phyloP scores from a whole-genome alignment of 2,888 invertebrate genomes.

The Cylloceria caligata region DNA sequence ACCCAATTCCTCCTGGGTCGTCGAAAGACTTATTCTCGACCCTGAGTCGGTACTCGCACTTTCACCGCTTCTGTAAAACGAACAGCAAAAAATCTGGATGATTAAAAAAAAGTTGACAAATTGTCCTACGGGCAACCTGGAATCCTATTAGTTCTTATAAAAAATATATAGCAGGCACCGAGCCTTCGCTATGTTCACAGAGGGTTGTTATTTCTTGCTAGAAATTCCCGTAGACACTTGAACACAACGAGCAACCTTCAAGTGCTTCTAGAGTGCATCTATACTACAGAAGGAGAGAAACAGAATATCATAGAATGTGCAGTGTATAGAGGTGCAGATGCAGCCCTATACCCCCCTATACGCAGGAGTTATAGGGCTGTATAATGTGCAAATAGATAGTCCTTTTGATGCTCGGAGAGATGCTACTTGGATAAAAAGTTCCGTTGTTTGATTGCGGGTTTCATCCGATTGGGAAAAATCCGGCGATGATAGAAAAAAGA shows the following conservation, averaged over 20 bases:
- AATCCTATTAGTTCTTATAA: too few relatives aligned
- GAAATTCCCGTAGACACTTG: not conserved
- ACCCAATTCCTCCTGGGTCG: slow-evolving; percentile 69
- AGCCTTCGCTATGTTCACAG: not conserved
- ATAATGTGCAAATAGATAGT: too few relatives aligned
- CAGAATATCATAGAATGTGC: slow-evolving; percentile 3
- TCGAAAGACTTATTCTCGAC: slow-evolving; percentile 76
- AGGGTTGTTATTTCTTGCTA: slow-evolving; percentile 16
- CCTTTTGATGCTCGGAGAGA: not conserved
- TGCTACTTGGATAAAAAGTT: slow-evolving; percentile 3
- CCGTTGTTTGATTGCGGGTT: not conserved
- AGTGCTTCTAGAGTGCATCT: not conserved
- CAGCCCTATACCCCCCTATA: too few relatives aligned
- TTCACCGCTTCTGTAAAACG: slow-evolving; percentile 74
- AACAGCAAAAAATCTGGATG: not conserved
- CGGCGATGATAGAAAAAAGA: not conserved
- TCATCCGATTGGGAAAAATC: not conserved
- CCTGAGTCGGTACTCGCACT: slow-evolving; percentile 77
- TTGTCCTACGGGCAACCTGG: not conserved
- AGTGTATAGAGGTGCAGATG: not conserved
- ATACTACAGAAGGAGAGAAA: not conserved
- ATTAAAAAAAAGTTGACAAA: slow-evolving; percentile 14
- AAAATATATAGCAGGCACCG: too few relatives aligned
- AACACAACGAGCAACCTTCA: slow-evolving; percentile 14
- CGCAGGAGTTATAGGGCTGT: too few relatives aligned